Evolutionary conservation across 2,113 vertebrate genomes (phyloP).

Genomic region (Mormyrus lacerda): DNA sequence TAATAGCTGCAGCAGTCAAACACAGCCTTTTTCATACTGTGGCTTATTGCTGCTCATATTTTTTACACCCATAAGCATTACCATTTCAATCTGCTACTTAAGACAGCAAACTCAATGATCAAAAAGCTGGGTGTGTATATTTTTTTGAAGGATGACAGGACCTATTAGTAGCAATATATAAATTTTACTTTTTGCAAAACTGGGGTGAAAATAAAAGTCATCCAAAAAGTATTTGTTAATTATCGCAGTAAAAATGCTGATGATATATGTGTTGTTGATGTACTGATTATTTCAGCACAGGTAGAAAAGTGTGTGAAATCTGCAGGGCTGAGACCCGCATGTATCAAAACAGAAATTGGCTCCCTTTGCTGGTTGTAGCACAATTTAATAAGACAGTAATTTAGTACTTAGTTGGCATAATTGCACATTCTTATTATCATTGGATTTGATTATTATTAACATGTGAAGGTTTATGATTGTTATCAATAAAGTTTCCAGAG

Average conservation of each 20-base stretch:
- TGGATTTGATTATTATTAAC: neutral
- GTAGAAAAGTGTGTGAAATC: neutral
- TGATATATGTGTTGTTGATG: neutral
- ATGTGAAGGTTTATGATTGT: neutral
- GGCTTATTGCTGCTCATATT: neutral
- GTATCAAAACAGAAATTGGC: neutral
- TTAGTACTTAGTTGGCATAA: neutral
- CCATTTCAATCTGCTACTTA: neutral
- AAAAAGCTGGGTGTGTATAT: neutral
- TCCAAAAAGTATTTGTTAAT: neutral
- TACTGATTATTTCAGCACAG: neutral
- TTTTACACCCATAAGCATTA: neutral
- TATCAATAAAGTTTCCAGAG: neutral
- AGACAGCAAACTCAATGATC: neutral
- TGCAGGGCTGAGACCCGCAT: neutral
- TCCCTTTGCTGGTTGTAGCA: neutral
- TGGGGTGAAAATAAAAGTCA: neutral
- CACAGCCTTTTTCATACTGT: neutral
- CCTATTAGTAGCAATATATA: neutral
- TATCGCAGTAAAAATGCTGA: neutral
- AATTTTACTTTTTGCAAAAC: neutral
- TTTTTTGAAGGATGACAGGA: neutral
- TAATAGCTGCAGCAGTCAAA: neutral
- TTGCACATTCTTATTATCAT: neutral
- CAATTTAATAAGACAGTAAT: neutral